Base-by-base conservation (phyloP, 2,888 invertebrate species). In the Neoscelio sp. region DNA sequence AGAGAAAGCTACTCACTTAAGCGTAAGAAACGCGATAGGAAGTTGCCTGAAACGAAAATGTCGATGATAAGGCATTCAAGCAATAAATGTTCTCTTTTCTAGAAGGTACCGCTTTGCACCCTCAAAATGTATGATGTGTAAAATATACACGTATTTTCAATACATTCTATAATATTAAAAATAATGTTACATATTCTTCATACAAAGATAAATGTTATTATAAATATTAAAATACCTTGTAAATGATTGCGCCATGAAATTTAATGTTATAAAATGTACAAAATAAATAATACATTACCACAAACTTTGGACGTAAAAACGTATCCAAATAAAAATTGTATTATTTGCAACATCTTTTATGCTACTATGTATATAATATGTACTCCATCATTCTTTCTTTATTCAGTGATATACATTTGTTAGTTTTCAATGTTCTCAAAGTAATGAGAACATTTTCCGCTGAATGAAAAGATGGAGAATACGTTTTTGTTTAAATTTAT, bases 21-120 rank as follows among this genome's bases (percentile, higher is more conserved):
- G 81, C 80, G 80, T 74, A 82, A 80, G 77, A 60, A 80, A 77
- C 26, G 67, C 76, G 80, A 82, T 82, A 82, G 79, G 74, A 71
- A 74, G 79, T 74, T 70, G 62, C 60, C 44, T 74, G 70, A 80
- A 81, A 76, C 78, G 76, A 54, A 77, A 77, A 82, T 77, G 80
- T 77, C 68, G 64, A 52, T 78, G 79, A 80, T 80, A 78, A 77
- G 71, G 71, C 33, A 58, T 50, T 50, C 48, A 64, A 65, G 79
- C 68, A 71, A 80, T 46, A 77, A 77, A 77, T 77, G 18, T 44
- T 56, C 62, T 44, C 58, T 40, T 62, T 62, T 62, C 46, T 48
- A 13, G 44, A 35, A 70, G 50, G 23, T 20, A 30, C 8, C 26
- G 12, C n/a, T 64, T 65, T 73, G 46, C 46, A 73, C 30, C 15